phyloP scores from a whole-genome alignment of 64 coral and sea anemone species.

The Dendronephthya gigantea region DNA sequence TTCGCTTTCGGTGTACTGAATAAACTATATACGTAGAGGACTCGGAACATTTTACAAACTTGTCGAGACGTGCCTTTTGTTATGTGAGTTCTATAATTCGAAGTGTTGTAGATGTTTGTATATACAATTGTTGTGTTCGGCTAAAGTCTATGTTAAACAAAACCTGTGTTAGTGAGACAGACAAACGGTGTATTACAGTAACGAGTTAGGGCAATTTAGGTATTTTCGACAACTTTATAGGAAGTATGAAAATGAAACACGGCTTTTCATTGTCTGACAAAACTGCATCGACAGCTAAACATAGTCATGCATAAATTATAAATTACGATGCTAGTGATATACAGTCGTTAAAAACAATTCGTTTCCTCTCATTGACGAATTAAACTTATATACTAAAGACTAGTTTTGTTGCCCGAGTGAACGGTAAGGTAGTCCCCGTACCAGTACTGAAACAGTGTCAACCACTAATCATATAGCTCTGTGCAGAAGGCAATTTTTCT shows the following conservation, averaged over 20 bases:
- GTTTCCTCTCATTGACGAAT: not conserved
- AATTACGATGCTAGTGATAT: not conserved
- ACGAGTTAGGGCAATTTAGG: not conserved
- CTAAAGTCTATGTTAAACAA: not conserved
- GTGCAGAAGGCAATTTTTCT: not conserved
- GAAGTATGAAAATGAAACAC: not conserved
- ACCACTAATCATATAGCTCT: not conserved
- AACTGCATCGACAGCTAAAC: slow-evolving; percentile 1
- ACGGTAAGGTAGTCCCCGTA: not conserved
- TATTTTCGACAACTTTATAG: not conserved
- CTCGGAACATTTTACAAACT: not conserved
- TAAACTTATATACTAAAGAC: too few relatives aligned
- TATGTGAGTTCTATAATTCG: not conserved
- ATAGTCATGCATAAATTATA: not conserved
- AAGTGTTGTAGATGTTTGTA: not conserved
- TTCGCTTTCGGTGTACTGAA: not conserved
- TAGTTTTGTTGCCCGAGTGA: not conserved
- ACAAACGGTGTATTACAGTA: not conserved
- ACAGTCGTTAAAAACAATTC: not conserved
- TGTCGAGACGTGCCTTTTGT: not conserved
- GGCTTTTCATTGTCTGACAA: not conserved
- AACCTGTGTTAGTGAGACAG: not conserved
- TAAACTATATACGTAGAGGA: not conserved
- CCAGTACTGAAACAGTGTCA: too few relatives aligned
- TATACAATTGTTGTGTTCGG: not conserved